These are phyloP conservation scores for Scaptodrosophila latifasciaeformis DNA, from an alignment of 2,888 invertebrate species.

Conservation along the genomic window DNA sequence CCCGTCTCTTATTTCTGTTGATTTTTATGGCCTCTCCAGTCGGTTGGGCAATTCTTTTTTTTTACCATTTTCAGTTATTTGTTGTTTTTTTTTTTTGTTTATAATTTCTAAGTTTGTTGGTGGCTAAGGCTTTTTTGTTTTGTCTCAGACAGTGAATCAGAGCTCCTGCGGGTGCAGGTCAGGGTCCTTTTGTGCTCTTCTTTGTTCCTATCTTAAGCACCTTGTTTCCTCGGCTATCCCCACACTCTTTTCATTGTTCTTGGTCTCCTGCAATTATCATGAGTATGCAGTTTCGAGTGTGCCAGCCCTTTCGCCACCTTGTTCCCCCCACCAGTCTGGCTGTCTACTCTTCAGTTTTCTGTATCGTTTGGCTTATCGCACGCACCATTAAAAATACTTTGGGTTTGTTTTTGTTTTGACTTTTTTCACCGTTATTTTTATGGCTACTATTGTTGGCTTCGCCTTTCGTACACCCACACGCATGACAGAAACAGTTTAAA, in stretches of 20 bases:
- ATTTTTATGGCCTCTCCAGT: not conserved
- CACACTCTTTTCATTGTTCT: not conserved
- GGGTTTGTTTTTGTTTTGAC: no score
- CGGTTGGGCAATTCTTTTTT: constrained; percentile 10
- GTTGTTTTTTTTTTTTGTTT: constrained; percentile 13
- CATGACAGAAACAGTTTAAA: no score
- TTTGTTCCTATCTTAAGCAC: constrained; percentile 36
- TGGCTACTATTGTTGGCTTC: no score
- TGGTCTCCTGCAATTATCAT: constrained; percentile 25
- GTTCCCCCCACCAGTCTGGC: no score
- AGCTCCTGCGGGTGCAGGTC: no score
- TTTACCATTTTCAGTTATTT: constrained; percentile 9
- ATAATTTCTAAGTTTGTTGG: constrained; percentile 34
- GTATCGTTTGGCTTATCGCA: constrained; percentile 1
- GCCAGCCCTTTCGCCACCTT: no score
- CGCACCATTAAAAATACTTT: not conserved
- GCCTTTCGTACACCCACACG: no score
- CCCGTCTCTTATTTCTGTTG: not conserved
- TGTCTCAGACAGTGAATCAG: no score
- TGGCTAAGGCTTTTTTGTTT: not conserved
- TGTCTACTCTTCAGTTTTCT: no score
- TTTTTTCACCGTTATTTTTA: not conserved
- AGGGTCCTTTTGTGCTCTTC: constrained; percentile 21
- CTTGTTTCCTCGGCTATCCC: constrained; percentile 15
- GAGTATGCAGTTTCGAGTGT: constrained; percentile 24